Evolutionary conservation across 2,113 vertebrate species (phyloP), one percentile per base, ranked within the genome.

Genomic region (Malurus cyaneus): DNA sequence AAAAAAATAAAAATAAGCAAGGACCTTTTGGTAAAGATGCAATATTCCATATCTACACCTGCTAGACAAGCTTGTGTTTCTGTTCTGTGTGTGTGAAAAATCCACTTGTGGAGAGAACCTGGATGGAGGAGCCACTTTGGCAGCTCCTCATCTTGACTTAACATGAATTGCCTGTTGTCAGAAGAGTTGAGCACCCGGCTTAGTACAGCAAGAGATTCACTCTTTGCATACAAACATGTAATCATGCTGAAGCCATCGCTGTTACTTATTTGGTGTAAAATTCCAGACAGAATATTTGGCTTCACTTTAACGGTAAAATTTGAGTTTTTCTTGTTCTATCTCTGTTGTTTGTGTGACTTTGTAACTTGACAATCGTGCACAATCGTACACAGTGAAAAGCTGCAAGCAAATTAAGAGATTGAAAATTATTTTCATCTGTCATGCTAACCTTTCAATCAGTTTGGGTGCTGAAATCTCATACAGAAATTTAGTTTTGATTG

Each of bases 241-340:
- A 31, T 69, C 8, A 7, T 32, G 26, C 8, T 0, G 0, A 54
- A 54, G 25, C 49, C 29, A 29, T 21, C 5, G 0, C 24, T n/a
- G 6, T 19, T 72, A 28, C 24, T 67, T 39, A 29, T 3, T 28
- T 26, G 12, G 12, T 18, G 24, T 36, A 46, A 73, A 89, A 77
- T 69, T 56, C 12, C 41, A 56, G 34, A 16, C 26, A 44, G 29
- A 53, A 36, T 0, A 0, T 24, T 79, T 53, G n/a, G 4, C 67
- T 86, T 34, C 4, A 9, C 6, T 7, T 62, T 3, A 7, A 3
- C 23, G 28, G 20, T 36, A 71, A 84, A 59, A 72, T 36, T 28
- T 14, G 21, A 11, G 8, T 29, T 57, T 93, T 70, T 19, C 64
- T 82, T 47, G 18, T 62, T 62, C 32, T 15, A 6, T 14, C 9